A percentile compares a stretch with the other conserved stretches of the same genome.
phyloP scores from a whole-genome alignment of 2,113 vertebrate genomes.

The Mesocricetus auratus region DNA sequence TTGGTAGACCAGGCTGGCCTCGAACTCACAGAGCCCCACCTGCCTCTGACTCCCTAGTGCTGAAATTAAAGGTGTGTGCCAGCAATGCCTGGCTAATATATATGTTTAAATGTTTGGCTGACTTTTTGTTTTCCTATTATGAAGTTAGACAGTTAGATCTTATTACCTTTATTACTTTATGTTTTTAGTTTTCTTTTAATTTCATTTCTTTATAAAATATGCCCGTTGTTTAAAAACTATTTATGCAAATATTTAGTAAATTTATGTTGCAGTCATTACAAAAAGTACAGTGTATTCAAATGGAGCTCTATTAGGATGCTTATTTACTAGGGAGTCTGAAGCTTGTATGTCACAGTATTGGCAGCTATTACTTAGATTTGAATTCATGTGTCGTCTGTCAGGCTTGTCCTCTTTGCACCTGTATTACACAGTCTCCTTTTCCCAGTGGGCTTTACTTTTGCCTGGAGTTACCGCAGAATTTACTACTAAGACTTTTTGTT shows the following conservation, averaged over 20 bases:
- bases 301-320: background rate
- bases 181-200: background rate
- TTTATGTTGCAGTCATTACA: background rate
- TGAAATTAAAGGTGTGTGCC: no score
- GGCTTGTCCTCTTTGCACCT: background rate
- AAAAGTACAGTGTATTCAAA: background rate
- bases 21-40: no score
- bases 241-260: background rate
- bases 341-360: background rate
- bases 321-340: background rate
- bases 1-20: no score
- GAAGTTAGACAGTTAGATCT: background rate
- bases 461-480: background rate
- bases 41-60: no score
- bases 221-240: background rate
- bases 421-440: background rate
- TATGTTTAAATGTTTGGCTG: background rate
- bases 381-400: background rate
- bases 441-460: background rate
- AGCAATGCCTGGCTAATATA: no score
- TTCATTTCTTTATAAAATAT: background rate
- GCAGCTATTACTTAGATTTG: background rate
- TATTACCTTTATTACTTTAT: background rate
- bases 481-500: background rate
- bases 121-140: background rate